A percentile compares a stretch with the other conserved stretches of the same genome.
These are phyloP conservation scores for Orius laevigatus DNA, from an alignment of 1,140 invertebrate genomes.

Conservation along the genomic window DNA sequence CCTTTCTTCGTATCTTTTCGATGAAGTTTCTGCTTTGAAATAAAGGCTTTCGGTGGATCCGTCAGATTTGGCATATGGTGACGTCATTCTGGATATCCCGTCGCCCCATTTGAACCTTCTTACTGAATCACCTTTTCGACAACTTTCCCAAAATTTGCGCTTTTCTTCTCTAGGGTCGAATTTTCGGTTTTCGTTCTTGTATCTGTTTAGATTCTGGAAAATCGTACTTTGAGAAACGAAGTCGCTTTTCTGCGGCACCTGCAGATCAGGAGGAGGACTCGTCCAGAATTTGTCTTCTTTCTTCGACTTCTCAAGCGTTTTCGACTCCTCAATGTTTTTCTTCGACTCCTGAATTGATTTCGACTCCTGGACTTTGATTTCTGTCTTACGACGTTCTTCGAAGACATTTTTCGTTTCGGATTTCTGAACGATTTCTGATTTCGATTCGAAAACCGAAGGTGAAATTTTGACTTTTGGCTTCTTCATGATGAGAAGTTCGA, in stretches of 20 bases:
- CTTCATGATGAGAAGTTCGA: slow-evolving; percentile 9
- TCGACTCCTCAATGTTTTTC: neutral
- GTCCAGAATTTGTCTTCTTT: slow-evolving; percentile 2
- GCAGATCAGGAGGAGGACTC: neutral
- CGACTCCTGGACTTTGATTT: slow-evolving; percentile 1
- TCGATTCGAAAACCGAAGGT: too few relatives aligned
- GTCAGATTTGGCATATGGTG: neutral
- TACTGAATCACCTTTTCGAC: neutral
- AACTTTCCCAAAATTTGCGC: slow-evolving; percentile 8
- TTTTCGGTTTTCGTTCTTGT: neutral
- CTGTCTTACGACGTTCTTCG: neutral
- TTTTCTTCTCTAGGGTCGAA: slow-evolving; percentile 11
- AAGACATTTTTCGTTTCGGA: neutral
- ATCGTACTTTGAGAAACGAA: slow-evolving; percentile 1
- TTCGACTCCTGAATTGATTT: too few relatives aligned
- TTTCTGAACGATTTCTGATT: neutral
- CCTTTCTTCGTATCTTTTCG: slow-evolving; percentile 4
- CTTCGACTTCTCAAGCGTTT: neutral
- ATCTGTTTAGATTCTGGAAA: slow-evolving; percentile 5
- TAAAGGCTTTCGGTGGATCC: neutral
- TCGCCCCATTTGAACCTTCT: slow-evolving; percentile 11
- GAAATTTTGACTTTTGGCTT: slow-evolving; percentile 2
- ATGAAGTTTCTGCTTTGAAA: neutral
- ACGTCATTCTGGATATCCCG: neutral
- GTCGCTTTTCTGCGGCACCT: neutral